These are phyloP conservation scores for Sapajus apella DNA, from an alignment of 2,113 vertebrate species.

Conservation along the genomic window DNA sequence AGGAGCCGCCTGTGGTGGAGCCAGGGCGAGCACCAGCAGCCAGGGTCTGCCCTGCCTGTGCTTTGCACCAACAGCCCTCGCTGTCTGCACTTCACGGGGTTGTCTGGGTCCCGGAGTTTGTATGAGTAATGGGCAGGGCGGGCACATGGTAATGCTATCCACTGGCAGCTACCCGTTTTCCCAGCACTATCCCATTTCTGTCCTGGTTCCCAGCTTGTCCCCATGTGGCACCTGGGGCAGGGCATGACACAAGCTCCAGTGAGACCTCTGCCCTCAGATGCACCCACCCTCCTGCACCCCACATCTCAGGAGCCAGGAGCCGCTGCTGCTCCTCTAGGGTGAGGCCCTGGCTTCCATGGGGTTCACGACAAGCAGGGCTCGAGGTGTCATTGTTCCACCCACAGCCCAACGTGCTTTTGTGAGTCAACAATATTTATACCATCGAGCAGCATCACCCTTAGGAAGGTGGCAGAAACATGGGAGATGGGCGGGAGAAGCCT, in stretches of 20 bases:
- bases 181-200: too few species aligned
- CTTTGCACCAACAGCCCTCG: not conserved
- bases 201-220: not conserved
- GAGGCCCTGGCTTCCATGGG: too few species aligned
- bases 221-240: not conserved
- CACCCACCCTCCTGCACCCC: not conserved
- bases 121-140: not conserved
- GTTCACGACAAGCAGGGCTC: too few species aligned
- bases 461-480: not conserved
- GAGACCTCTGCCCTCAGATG: accelerated
- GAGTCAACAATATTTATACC: accelerated
- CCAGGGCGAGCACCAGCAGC: accelerated
- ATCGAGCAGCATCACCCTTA: not conserved
- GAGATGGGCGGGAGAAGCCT: not conserved
- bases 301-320: not conserved
- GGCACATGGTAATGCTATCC: accelerated
- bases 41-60: not conserved
- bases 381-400: too few species aligned
- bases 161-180: not conserved
- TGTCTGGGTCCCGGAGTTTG: not conserved
- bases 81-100: not conserved
- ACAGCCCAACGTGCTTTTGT: too few species aligned
- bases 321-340: accelerated
- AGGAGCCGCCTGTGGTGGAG: not conserved
- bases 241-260: accelerated